phyloP scores from a whole-genome alignment of 2,797 vertebrate genomes.

The Acanthis flammea region DNA sequence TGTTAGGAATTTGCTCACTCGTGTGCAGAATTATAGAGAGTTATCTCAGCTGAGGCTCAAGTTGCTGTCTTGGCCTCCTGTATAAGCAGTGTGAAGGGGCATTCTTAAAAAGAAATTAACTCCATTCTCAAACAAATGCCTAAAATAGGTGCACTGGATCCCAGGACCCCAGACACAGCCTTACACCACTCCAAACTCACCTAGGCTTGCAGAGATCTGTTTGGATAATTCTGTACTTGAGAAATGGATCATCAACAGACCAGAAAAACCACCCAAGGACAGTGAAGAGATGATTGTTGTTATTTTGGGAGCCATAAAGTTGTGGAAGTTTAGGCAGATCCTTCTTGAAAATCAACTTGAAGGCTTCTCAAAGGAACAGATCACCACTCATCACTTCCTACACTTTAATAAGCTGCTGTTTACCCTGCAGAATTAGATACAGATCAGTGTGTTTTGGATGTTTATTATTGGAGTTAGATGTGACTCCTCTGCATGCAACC shows the following conservation, averaged over 20 bases:
- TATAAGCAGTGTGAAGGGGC: neutral
- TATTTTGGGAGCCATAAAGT: neutral
- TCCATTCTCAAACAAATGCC: neutral
- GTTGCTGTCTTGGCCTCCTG: neutral
- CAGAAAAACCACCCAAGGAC: neutral
- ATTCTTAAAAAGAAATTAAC: neutral
- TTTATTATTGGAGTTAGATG: neutral
- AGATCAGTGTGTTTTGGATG: neutral
- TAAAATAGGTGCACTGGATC: neutral
- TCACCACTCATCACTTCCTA: neutral
- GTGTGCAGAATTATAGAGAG: neutral
- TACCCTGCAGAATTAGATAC: neutral
- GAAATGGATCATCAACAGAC: neutral
- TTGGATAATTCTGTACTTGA: neutral
- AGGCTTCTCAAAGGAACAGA: neutral
- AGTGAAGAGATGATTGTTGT: neutral
- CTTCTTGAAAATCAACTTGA: neutral
- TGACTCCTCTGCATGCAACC: neutral
- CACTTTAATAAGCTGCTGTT: neutral
- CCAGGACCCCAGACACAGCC: neutral
- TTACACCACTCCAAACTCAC: neutral
- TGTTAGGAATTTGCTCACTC: neutral
- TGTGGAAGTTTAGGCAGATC: neutral
- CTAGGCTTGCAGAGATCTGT: neutral
- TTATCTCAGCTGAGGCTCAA: neutral